These are phyloP conservation scores for Sphaerodactylus townsendi DNA, from an alignment of 2,113 vertebrate species.

Conservation along the genomic window DNA sequence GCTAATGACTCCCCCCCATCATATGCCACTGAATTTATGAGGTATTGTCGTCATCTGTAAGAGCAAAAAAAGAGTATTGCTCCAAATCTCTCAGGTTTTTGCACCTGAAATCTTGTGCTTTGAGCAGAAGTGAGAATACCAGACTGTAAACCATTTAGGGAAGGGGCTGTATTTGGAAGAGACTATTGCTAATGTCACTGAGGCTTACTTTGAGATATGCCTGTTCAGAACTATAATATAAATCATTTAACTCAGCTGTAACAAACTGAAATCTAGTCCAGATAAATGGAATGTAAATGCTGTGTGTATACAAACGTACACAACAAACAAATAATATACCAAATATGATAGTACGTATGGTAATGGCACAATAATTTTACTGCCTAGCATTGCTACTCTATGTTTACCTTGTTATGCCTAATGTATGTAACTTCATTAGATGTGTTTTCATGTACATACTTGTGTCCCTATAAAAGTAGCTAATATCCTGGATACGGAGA, in stretches of 20 bases:
- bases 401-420: background rate
- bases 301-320: too few relatives aligned
- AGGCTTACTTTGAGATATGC: background rate
- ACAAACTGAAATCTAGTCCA: background rate
- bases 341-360: background rate
- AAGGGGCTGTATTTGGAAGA: background rate
- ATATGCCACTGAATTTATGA: too few relatives aligned
- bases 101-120: constrained; percentile 1
- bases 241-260: background rate
- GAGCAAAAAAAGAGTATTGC: constrained; percentile 25
- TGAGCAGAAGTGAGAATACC: background rate
- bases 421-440: constrained; percentile 24
- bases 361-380: background rate
- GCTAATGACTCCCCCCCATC: too few relatives aligned
- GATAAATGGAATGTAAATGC: background rate
- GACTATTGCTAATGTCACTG: background rate
- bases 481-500: background rate
- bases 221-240: background rate
- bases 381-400: background rate
- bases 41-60: background rate
- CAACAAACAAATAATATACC: background rate
- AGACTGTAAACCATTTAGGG: background rate
- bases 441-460: background rate
- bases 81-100: background rate
- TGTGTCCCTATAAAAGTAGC: constrained; percentile 31